These are phyloP conservation scores for Phortica variegata DNA, from an alignment of 1,140 invertebrate genomes.

Conservation along the genomic window DNA sequence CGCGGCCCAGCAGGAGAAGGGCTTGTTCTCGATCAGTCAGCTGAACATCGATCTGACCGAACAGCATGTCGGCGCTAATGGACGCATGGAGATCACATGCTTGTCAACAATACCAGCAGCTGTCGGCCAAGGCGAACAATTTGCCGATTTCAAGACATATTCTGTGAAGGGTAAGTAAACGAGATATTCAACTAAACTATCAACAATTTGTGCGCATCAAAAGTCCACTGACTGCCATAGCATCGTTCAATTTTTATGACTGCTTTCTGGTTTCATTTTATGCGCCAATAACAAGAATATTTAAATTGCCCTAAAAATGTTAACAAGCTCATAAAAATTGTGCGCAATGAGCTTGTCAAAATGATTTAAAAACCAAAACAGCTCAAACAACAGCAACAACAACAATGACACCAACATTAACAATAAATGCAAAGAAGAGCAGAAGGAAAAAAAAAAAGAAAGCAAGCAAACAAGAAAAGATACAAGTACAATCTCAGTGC, in stretches of 20 bases:
- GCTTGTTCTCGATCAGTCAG: slow-evolving; percentile 53
- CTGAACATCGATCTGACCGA: slow-evolving; percentile 65
- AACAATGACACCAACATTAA: neutral
- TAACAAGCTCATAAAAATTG: slow-evolving; percentile 21
- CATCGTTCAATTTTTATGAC: too few species aligned
- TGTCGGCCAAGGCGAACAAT: slow-evolving; percentile 63
- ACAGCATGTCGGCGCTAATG: slow-evolving; percentile 66
- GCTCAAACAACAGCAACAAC: neutral
- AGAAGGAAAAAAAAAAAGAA: slow-evolving; percentile 19
- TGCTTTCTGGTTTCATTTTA: too few species aligned
- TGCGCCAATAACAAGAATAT: too few species aligned
- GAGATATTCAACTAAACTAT: too few species aligned
- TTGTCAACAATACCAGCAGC: slow-evolving; percentile 72
- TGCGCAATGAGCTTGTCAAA: slow-evolving; percentile 48
- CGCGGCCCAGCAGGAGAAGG: slow-evolving; percentile 49
- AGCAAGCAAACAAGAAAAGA: too few species aligned
- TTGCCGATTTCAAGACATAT: slow-evolving; percentile 68
- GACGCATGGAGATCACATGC: slow-evolving; percentile 69
- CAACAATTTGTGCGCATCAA: too few species aligned
- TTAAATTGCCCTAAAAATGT: neutral
- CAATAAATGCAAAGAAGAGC: too few species aligned
- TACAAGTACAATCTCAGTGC: slow-evolving; percentile 42
- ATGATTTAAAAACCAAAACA: neutral
- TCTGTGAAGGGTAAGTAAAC: slow-evolving; percentile 68
- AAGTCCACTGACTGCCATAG: too few species aligned